phyloP scores from a whole-genome alignment of 2,888 invertebrate species.

The Drosophila yooni region DNA sequence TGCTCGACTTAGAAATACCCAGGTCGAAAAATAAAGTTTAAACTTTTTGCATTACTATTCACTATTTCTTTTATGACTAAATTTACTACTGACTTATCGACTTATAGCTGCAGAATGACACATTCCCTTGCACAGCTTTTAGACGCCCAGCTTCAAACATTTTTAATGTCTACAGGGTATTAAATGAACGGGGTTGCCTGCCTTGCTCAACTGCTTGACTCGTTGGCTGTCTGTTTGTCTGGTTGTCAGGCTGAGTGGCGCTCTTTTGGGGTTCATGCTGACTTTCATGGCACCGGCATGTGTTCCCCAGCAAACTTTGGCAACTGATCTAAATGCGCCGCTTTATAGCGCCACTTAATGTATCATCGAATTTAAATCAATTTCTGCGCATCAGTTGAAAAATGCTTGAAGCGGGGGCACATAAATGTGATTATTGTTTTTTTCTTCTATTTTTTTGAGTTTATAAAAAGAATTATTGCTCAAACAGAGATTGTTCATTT shows the following conservation, averaged over 20 bases:
- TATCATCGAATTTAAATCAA: constrained; percentile 70
- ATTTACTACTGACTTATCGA: neutral
- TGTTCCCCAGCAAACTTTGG: constrained; percentile 33
- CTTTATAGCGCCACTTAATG: constrained; percentile 76
- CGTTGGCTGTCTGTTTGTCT: constrained; percentile 18
- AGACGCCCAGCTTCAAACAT: neutral
- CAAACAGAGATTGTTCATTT: neutral
- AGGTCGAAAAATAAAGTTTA: neutral
- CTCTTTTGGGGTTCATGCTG: constrained; percentile 36
- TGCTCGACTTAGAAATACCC: constrained; percentile 2
- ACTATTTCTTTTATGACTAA: neutral
- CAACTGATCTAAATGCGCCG: constrained; percentile 73
- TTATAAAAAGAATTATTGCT: neutral
- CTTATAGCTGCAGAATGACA: neutral
- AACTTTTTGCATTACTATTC: neutral
- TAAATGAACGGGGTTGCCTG: neutral
- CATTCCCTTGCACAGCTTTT: neutral
- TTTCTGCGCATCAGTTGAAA: constrained; percentile 23
- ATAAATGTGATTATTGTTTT: constrained; percentile 11
- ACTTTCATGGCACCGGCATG: constrained; percentile 26
- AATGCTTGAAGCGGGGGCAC: neutral
- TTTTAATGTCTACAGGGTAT: constrained; percentile 10
- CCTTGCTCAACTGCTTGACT: constrained; percentile 26
- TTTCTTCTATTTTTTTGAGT: neutral
- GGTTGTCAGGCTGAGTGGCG: constrained; percentile 27